phyloP scores from a whole-genome alignment of 2,888 invertebrate species.

The Scaptomyza parva region DNA sequence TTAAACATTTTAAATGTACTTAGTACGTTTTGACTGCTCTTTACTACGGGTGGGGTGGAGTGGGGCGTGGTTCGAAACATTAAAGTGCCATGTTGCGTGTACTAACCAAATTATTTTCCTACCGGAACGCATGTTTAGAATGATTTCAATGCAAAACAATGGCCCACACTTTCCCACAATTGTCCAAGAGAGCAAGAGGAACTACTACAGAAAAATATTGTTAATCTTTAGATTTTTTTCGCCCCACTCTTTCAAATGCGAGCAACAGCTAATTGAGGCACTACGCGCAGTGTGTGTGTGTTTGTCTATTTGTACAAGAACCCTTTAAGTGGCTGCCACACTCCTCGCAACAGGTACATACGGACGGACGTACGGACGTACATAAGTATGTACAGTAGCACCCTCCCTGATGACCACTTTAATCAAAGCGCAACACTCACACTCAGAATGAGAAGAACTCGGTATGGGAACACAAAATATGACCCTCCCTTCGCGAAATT shows the following conservation, averaged over 20 bases:
- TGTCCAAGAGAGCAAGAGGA: constrained; percentile 19
- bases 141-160: constrained; percentile 39
- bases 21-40: background rate
- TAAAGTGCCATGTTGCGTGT: constrained; percentile 35
- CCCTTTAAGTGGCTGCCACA: constrained; percentile 21
- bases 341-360: constrained; percentile 5
- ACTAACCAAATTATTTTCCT: constrained; percentile 44
- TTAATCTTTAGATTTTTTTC: constrained; percentile 1
- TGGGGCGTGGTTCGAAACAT: background rate
- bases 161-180: constrained; percentile 49
- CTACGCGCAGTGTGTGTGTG: constrained; percentile 36
- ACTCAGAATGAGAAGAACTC: constrained; percentile 3
- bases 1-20: constrained; percentile 5
- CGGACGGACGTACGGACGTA: too few species aligned
- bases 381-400: constrained; percentile 21
- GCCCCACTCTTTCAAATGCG: constrained; percentile 17
- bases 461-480: background rate
- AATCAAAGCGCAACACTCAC: constrained; percentile 48
- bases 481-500: background rate
- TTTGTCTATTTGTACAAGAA: constrained; percentile 16
- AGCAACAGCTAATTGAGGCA: constrained; percentile 47
- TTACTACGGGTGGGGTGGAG: background rate
- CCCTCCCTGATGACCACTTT: constrained; percentile 43
- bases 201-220: background rate
- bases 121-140: constrained; percentile 43